A percentile compares a stretch with the other conserved stretches of the same genome.
These are phyloP conservation scores for Listrodromus nycthemerus DNA, from an alignment of 2,888 invertebrate genomes.

Conservation along the genomic window DNA sequence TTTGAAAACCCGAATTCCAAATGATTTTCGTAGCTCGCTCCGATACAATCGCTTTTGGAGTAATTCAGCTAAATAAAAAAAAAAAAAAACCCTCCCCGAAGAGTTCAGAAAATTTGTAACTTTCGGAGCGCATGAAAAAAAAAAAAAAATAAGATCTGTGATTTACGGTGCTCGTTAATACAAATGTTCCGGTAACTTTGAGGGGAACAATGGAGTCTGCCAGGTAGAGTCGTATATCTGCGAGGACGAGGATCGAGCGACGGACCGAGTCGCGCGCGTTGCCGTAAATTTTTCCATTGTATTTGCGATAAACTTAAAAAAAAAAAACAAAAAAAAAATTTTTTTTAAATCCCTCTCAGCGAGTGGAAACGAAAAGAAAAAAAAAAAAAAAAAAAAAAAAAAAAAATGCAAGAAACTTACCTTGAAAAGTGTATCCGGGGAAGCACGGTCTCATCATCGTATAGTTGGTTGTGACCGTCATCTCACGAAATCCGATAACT, in stretches of 20 bases:
- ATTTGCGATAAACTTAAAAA: not conserved
- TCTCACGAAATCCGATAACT: conserved; percentile 76
- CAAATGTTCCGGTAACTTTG: conserved; percentile 76
- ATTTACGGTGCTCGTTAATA: conserved; percentile 80
- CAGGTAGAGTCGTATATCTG: conserved; percentile 78
- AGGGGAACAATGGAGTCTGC: conserved; percentile 18
- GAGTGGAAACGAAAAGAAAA: conserved; percentile 7
- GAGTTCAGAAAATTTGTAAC: not conserved
- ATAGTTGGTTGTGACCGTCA: conserved; percentile 85
- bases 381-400: conserved; percentile 9
- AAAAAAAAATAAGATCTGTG: conserved; percentile 64
- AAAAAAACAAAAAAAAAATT: not conserved
- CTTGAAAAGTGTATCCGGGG: conserved; percentile 86
- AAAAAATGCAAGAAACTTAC: conserved; percentile 73
- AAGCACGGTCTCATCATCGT: conserved; percentile 86
- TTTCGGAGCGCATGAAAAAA: conserved; percentile 8
- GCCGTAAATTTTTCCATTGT: not conserved
- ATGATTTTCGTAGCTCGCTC: no score
- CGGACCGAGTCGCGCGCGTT: conserved; percentile 24
- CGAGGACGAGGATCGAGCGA: conserved; percentile 26
- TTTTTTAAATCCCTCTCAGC: no score
- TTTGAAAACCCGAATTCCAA: no score
- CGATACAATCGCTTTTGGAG: not conserved
- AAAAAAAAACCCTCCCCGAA: not conserved
- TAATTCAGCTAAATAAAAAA: not conserved